Base-by-base conservation (phyloP, 2,113 vertebrate species). In the Tamias sibiricus region DNA sequence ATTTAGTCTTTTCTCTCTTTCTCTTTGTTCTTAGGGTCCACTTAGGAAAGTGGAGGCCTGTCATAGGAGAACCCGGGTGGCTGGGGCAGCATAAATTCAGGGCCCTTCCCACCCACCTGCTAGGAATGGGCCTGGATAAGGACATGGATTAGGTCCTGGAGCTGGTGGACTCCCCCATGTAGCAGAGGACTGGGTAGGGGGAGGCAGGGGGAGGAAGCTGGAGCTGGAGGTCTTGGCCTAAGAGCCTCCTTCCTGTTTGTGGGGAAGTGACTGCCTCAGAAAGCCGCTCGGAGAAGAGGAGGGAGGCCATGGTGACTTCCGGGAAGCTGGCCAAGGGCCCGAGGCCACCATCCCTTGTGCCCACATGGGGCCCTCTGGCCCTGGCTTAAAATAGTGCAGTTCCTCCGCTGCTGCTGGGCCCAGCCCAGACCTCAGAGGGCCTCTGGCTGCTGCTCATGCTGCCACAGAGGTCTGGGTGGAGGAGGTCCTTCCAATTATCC, bases 231-330 rank as follows among this genome's bases (percentile, higher is more conserved):
- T 96, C 95, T 94, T 24, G 32, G 96, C 92, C 92, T 90, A 79
- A 97, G 97, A 91, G 97, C 96, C 97, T 96, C 96, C 96, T 98
- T 97, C 97, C 97, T 98, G 97, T 97, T 97, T 98, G 97, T 57
- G 92, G 96, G 97, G 97, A 97, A 98, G 94, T 96, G 95, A 85
- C 90, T 91, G 95, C 96, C 95, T 97, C 95, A 75, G 76, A 98
- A 84, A 94, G 83, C 90, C 89, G 94, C 90, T 97, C 91, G 71
- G 89, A 92, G 93, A 92, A 97, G 96, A 97, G 87, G 75, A 95
- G 97, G 95, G 96, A 97, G 97, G 97, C 96, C 97, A 85, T 89
- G 94, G 95, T 28, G 84, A 95, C 97, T 98, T 97, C 97, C 96
- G 49, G 97, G 96, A 97, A 98, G 95, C 93, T 98, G 96, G 97